Percentiles rank a stretch among this genome's conserved stretches.
Conservation (phyloP, 2,888 invertebrate genomes). For the Desoria tigrina region DNA sequence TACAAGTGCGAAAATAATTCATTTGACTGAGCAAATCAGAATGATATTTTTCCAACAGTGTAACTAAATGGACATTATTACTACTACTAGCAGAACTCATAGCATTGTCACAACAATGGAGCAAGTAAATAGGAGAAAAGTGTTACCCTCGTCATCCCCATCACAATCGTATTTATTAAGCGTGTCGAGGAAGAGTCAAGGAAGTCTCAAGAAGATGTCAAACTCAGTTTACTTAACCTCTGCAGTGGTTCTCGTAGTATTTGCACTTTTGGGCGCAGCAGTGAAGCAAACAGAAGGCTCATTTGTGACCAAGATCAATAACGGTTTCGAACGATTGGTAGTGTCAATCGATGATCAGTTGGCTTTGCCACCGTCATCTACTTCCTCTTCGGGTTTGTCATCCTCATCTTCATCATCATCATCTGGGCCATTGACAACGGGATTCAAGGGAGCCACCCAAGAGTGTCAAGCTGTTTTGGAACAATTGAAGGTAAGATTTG, state of each 20-base stretch:
- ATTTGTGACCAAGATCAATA: slow-evolving; percentile 53
- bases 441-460: slow-evolving; percentile 52
- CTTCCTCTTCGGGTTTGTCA: slow-evolving; percentile 21
- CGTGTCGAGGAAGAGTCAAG: slow-evolving; percentile 8
- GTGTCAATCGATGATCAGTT: slow-evolving; percentile 53
- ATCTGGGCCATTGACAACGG: slow-evolving; percentile 38
- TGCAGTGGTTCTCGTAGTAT: slow-evolving; percentile 4
- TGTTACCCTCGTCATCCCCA: background rate
- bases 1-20: no score
- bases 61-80: no score
- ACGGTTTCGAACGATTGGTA: slow-evolving; percentile 53
- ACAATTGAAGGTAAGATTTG: slow-evolving; percentile 53
- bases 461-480: slow-evolving; percentile 53
- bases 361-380: slow-evolving; percentile 44
- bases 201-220: slow-evolving; percentile 1
- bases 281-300: slow-evolving; percentile 29
- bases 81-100: no score
- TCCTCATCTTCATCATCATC: slow-evolving; percentile 26
- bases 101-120: background rate
- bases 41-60: no score
- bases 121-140: slow-evolving; percentile 16
- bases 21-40: no score
- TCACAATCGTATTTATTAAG: background rate
- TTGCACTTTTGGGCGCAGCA: slow-evolving; percentile 33
- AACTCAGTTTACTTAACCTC: slow-evolving; percentile 1